These are phyloP conservation scores for Leptodactylus fallax DNA, from an alignment of 2,797 vertebrate species.

Conservation along the genomic window DNA sequence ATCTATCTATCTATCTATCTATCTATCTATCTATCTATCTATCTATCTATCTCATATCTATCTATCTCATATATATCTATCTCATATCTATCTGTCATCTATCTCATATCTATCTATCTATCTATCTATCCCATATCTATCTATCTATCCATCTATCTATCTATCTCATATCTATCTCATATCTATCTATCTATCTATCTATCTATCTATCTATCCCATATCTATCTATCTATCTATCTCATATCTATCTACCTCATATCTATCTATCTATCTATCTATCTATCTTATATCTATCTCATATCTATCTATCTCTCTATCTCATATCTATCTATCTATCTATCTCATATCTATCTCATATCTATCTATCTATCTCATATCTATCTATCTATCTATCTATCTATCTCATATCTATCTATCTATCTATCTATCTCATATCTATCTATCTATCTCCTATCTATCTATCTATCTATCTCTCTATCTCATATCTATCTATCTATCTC, in stretches of 20 bases:
- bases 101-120: neutral
- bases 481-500: neutral
- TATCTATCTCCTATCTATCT: constrained; percentile 3
- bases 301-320: constrained; percentile 15
- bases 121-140: neutral
- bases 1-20: too few relatives aligned
- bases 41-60: neutral
- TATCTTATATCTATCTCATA: too few relatives aligned
- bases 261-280: constrained; percentile 12
- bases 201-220: neutral
- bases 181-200: constrained; percentile 14
- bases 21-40: neutral
- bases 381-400: constrained; percentile 15
- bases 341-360: too few relatives aligned
- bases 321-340: too few relatives aligned
- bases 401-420: neutral
- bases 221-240: neutral
- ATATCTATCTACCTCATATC: neutral
- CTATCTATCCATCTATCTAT: neutral
- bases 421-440: neutral
- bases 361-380: constrained; percentile 12
- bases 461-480: neutral
- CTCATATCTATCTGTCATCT: neutral
- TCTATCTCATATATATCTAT: neutral
- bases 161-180: neutral